A percentile compares a stretch with the other conserved stretches of the same genome.
Evolutionary conservation across 2,113 vertebrate genomes (phyloP).

Genomic region (Odontophorus gujanensis): DNA sequence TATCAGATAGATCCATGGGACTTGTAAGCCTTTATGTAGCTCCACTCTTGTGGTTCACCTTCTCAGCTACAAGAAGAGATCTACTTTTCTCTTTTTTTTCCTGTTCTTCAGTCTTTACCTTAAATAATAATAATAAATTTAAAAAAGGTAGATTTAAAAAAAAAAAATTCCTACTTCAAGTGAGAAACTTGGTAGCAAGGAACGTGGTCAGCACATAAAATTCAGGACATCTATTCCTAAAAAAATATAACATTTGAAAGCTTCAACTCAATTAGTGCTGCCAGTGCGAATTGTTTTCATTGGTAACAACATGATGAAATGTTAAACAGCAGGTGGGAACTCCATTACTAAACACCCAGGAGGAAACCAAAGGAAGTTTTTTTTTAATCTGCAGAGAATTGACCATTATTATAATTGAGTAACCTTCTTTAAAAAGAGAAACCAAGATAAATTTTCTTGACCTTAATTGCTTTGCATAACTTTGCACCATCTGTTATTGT

Average conservation of each 20-base stretch:
- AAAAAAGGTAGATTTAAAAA: background rate
- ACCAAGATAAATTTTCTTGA: conserved; percentile 13
- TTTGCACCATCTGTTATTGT: conserved; percentile 42
- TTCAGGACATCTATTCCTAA: background rate
- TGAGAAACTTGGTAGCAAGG: background rate
- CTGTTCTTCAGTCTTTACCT: too few relatives aligned
- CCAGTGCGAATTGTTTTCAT: conserved; percentile 32
- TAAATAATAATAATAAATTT: too few relatives aligned
- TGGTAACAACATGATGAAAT: conserved; percentile 20
- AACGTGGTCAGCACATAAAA: background rate
- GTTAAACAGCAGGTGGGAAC: conserved; percentile 48
- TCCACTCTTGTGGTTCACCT: background rate
- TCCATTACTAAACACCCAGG: conserved; percentile 58
- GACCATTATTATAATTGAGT: conserved; percentile 43
- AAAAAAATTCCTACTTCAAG: background rate
- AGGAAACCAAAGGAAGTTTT: conserved; percentile 36
- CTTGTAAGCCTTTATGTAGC: conserved; percentile 36
- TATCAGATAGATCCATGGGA: background rate
- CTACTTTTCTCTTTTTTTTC: background rate
- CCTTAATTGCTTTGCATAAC: conserved; percentile 53
- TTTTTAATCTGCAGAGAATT: conserved; percentile 46
- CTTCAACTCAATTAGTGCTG: conserved; percentile 30
- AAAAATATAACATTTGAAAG: conserved; percentile 29
- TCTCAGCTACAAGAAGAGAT: background rate
- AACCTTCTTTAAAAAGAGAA: conserved; percentile 3